Evolutionary conservation across 2,888 invertebrate species (phyloP).

Genomic region (Cerastis leucographa): DNA sequence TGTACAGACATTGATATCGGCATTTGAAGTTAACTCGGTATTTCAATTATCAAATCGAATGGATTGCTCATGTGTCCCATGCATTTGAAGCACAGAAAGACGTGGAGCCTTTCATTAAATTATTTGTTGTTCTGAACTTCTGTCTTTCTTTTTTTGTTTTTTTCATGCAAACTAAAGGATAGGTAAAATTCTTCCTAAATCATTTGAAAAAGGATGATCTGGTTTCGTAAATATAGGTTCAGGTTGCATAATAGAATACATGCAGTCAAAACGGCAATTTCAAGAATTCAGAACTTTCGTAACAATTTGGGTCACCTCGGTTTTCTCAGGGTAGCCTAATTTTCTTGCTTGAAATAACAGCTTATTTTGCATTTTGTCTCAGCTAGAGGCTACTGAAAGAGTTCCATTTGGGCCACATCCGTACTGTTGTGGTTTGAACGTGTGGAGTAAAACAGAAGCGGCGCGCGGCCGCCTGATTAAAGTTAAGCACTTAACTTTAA

Average conservation of each 20-base stretch:
- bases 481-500: neutral
- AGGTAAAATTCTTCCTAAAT: neutral
- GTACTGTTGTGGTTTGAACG: neutral
- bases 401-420: neutral
- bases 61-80: neutral
- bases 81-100: neutral
- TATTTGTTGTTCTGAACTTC: neutral
- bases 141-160: neutral
- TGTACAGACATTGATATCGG: neutral
- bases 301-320: neutral
- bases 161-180: neutral
- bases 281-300: neutral
- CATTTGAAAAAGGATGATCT: neutral
- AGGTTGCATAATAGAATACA: neutral
- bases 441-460: slow-evolving; percentile 11
- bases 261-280: neutral
- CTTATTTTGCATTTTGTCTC: neutral
- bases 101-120: no score
- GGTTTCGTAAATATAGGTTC: neutral
- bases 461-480: neutral
- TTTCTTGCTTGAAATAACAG: neutral
- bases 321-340: neutral
- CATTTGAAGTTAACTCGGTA: neutral
- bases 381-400: slow-evolving; percentile 13
- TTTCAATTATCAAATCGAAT: neutral